Conservation (phyloP, 2,797 vertebrate genomes). For the Alosa sapidissima region DNA sequence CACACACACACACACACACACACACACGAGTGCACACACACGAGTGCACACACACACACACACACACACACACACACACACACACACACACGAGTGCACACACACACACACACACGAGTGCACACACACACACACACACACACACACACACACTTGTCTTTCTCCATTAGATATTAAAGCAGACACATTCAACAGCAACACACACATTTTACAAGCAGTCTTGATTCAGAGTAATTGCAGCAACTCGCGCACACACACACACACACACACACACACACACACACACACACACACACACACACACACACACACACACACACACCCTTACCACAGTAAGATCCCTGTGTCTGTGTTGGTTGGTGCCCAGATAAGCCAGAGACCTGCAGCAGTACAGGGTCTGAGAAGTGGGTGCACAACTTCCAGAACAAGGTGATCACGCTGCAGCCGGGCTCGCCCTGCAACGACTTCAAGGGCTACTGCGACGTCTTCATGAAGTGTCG, state of each 20-base stretch:
- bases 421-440: slow-evolving; percentile 78
- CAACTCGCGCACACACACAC: neutral
- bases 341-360: neutral
- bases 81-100: too few relatives aligned
- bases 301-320: too few relatives aligned
- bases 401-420: slow-evolving; percentile 76
- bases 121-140: too few relatives aligned
- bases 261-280: too few relatives aligned
- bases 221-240: too few relatives aligned
- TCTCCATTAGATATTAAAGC: too few relatives aligned
- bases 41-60: neutral
- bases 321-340: neutral
- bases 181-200: too few relatives aligned
- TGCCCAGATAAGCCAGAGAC: slow-evolving; percentile 79
- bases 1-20: slow-evolving; percentile 1
- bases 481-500: slow-evolving; percentile 95
- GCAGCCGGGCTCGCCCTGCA: slow-evolving; percentile 95
- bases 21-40: too few relatives aligned
- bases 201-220: too few relatives aligned
- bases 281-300: neutral
- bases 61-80: too few relatives aligned
- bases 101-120: too few relatives aligned
- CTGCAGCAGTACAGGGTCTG: slow-evolving; percentile 90
- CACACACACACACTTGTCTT: too few relatives aligned
- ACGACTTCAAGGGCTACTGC: slow-evolving; percentile 96